phyloP scores from a whole-genome alignment of 2,797 vertebrate genomes.

The Acanthiza pusilla region DNA sequence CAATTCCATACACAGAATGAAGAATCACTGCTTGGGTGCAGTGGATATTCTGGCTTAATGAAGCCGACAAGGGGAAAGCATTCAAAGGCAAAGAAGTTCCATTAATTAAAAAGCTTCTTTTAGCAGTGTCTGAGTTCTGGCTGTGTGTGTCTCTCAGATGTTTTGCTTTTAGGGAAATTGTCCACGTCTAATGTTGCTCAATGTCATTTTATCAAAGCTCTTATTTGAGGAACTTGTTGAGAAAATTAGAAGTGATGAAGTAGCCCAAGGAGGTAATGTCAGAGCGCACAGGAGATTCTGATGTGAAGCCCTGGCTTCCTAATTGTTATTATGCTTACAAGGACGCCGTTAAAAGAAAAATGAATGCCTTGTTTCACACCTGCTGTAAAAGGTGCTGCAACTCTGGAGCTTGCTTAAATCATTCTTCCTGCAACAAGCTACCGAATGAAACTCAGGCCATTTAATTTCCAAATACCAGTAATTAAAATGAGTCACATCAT shows the following conservation, averaged over 20 bases:
- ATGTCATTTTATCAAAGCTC: conserved; percentile 48
- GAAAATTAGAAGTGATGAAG: conserved; percentile 72
- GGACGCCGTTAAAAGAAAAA: conserved; percentile 77
- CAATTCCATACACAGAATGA: not conserved
- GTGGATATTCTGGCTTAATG: not conserved
- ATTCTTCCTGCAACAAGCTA: conserved; percentile 72
- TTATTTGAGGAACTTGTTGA: conserved; percentile 58
- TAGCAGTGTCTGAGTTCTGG: not conserved
- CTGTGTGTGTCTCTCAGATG: not conserved
- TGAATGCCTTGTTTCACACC: conserved; percentile 70
- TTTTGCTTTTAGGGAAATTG: not conserved
- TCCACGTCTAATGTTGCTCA: conserved; percentile 5
- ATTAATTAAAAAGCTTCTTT: conserved; percentile 18
- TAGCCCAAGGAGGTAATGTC: conserved; percentile 65
- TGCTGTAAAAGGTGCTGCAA: conserved; percentile 72
- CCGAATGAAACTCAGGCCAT: conserved; percentile 70
- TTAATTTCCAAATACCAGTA: conserved; percentile 80
- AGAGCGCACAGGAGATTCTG: conserved; percentile 63
- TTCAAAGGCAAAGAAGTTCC: not conserved
- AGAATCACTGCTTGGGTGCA: not conserved
- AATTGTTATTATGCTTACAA: conserved; percentile 81
- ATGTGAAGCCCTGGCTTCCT: conserved; percentile 73
- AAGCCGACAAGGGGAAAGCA: not conserved
- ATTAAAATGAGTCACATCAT: conserved; percentile 82
- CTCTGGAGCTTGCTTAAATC: conserved; percentile 71